Evolutionary conservation across 2,888 invertebrate species (phyloP), one percentile per base, ranked within the genome.

Genomic region (Dynastes grantii): DNA sequence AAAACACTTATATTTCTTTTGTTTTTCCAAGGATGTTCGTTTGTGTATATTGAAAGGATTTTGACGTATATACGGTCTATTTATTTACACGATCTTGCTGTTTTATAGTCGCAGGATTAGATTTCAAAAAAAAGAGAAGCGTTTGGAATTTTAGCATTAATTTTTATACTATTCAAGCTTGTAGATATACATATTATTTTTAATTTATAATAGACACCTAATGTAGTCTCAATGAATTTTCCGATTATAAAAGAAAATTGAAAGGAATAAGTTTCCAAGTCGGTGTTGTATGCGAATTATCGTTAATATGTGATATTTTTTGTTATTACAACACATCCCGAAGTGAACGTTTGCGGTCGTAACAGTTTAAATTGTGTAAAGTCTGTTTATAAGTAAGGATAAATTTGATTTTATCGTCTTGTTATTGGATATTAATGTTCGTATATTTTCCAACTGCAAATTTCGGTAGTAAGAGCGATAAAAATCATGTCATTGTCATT

Each of bases 381-480:
- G 63, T 49, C 49, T 67, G 45, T 67, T 49, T 67, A 67, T 67
- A 67, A 40, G 65, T 67, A 22, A 45, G 40, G 40, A 67, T 67
- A 67, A 45, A 49, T 67, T 22, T 2, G 45, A 4, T 67, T 67
- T 67, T 49, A 67, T 67, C 67, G 67, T 22, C 16, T 9, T 49
- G 22, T 22, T 16, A 22, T 58, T n/a, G 11, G 49, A 67, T 49
- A 49, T 45, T 27, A 22, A 67, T 49, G 67, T 45, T 67, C 45
- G 16, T 67, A 67, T 58, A 53, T 55, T 73, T 73, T 58, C 58
- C 71, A 27, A 73, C 73, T 61, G 37, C 73, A 73, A 58, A 22
- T 58, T 73, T 73, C 73, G 37, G 73, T 58, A 73, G 73, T 58
- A 58, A 58, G 40, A 27, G 32, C 40, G 73, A 73, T 73, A 73